These are phyloP conservation scores for Corythornis vintsioides DNA, from an alignment of 2,113 vertebrate genomes.

Conservation along the genomic window DNA sequence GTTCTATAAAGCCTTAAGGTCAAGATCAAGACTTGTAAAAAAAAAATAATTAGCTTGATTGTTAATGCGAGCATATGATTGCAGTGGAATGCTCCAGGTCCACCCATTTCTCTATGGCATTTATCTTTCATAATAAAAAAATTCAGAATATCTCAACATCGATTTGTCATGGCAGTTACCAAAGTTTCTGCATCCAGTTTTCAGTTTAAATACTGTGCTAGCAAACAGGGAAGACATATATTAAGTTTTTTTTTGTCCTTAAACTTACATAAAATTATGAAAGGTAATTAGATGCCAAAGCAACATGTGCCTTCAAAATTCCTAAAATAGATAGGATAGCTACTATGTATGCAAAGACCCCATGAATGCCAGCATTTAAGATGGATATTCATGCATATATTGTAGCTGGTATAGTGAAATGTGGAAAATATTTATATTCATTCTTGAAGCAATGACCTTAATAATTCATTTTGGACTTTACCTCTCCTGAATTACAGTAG, in stretches of 20 bases:
- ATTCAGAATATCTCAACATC: not conserved
- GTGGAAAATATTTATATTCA: constrained; percentile 54
- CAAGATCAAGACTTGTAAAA: not conserved
- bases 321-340: constrained; percentile 53
- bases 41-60: not conserved
- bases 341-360: not conserved
- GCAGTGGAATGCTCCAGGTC: not conserved
- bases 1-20: not conserved
- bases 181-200: not conserved
- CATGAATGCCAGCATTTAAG: constrained; percentile 46
- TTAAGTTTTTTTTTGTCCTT: constrained; percentile 14
- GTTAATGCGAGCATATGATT: not conserved
- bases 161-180: constrained; percentile 1
- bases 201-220: not conserved
- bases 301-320: constrained; percentile 32
- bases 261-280: constrained; percentile 29
- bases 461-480: constrained; percentile 52
- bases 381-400: not conserved
- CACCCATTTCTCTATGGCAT: not conserved
- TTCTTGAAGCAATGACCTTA: constrained; percentile 49
- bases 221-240: not conserved
- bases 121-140: constrained; percentile 25
- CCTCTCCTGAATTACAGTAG: constrained; percentile 34
- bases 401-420: constrained; percentile 21
- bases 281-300: not conserved